Evolutionary conservation across 2,797 vertebrate genomes (phyloP), one percentile per base, ranked within the genome.

Genomic region (Tenualosa thibaudeaui): DNA sequence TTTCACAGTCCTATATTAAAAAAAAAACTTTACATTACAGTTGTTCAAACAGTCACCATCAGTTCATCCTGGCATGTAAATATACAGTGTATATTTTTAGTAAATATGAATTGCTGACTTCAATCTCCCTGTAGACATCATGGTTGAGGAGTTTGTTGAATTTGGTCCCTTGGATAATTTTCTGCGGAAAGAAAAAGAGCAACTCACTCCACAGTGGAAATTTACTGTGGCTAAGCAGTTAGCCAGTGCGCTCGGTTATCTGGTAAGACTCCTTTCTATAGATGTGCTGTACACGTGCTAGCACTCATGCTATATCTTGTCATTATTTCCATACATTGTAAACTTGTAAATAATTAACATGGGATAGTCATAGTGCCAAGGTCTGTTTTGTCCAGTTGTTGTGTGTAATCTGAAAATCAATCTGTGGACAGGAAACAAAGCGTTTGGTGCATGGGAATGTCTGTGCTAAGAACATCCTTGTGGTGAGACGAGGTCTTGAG

Each of bases 131-230:
- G 78, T 93, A 99, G 98, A 98, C 87, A 97, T 99, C 89, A 95
- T 99, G 96, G 97, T 98, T 84, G 97, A 97, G 46, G 98, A 98
- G 85, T 97, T 93, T 0, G 94, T 99, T 84, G 97, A 98, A 75
- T 97, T 97, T 0, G 98, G 97, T 0, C 97, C 98, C 0, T 83
- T 99, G 91, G 98, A 98, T 3, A 94, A 98, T 83, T 97, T 98
- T 89, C 93, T 99, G 40, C 94, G 95, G 24, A 96, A 92, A 62
- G 95, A 98, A 90, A 96, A 92, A 40, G 94, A 94, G 3, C 87
- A 4, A 0, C 91, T 98, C 87, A 92, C 94, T 0, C 93, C 96
- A 84, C 94, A 95, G 87, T 99, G 97, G 98, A 99, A 98, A 89
- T 95, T 98, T 85, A 93, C 94, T 0, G 97, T 97, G 51, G 96